Conservation (phyloP, 2,113 vertebrate species). For the Jaculus jaculus region DNA sequence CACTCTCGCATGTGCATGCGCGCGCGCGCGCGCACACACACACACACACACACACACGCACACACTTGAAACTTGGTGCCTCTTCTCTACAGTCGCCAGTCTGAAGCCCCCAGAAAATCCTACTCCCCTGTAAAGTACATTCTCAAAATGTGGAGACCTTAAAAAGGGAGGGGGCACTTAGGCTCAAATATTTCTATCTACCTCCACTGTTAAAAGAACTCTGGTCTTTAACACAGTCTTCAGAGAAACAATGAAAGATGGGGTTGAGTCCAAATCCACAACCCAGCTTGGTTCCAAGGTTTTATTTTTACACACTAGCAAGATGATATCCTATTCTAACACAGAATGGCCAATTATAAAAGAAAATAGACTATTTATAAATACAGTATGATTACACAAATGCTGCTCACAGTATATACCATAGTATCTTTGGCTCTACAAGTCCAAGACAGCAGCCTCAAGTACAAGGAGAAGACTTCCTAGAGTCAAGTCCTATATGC, state of each 20-base stretch:
- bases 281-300: background rate
- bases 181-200: background rate
- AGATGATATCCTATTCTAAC: background rate
- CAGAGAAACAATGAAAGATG: background rate
- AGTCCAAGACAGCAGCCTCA: background rate
- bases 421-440: background rate
- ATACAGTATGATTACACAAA: background rate
- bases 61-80: background rate
- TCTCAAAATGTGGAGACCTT: background rate
- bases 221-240: background rate
- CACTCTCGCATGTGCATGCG: no score
- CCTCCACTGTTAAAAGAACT: accelerated
- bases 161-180: background rate
- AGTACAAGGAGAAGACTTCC: background rate
- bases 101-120: background rate
- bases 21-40: no score
- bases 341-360: background rate
- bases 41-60: no score
- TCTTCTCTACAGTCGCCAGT: background rate
- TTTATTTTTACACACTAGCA: background rate
- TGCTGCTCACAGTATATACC: background rate
- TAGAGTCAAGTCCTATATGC: background rate
- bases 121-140: background rate
- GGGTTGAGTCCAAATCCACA: background rate
- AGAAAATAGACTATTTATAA: background rate